Conservation (phyloP, 2,888 invertebrate species). For the Eupithecia inturbata region DNA sequence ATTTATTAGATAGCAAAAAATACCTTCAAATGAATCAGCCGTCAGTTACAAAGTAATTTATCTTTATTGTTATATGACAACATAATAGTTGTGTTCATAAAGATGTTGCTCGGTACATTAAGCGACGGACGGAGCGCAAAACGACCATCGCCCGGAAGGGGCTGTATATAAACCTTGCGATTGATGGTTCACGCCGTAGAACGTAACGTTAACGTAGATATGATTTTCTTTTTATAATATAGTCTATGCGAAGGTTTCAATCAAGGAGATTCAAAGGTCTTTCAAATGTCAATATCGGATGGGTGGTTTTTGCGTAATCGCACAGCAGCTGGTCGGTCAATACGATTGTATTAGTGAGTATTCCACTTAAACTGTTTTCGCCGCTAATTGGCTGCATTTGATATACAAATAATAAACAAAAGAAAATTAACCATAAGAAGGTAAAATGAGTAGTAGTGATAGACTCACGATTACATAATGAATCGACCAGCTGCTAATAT, state of each 20-base stretch:
- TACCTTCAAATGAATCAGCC: too few species aligned
- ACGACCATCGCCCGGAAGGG: constrained; percentile 24
- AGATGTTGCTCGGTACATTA: constrained; percentile 14
- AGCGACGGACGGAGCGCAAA: constrained; percentile 21
- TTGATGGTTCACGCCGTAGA: constrained; percentile 16
- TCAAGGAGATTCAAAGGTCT: too few species aligned
- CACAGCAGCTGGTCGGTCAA: too few species aligned
- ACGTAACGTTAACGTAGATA: not conserved
- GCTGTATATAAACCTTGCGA: constrained; percentile 15
- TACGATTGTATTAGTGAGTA: not conserved
- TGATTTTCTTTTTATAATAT: not conserved
- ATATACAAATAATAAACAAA: too few species aligned
- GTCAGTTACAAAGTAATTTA: constrained; percentile 1
- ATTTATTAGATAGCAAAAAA: too few species aligned
- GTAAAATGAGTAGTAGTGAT: too few species aligned
- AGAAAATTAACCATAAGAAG: too few species aligned
- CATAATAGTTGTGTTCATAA: constrained; percentile 17
- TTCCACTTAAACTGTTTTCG: not conserved
- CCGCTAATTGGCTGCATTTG: not conserved
- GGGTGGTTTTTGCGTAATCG: too few species aligned
- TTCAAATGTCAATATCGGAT: too few species aligned
- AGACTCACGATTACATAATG: too few species aligned
- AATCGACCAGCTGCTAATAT: too few species aligned
- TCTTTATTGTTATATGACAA: not conserved
- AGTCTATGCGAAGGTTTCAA: too few species aligned